Evolutionary conservation across 2,797 vertebrate genomes (phyloP), one percentile per base, ranked within the genome.

Genomic region (Eleutherodactylus coqui): DNA sequence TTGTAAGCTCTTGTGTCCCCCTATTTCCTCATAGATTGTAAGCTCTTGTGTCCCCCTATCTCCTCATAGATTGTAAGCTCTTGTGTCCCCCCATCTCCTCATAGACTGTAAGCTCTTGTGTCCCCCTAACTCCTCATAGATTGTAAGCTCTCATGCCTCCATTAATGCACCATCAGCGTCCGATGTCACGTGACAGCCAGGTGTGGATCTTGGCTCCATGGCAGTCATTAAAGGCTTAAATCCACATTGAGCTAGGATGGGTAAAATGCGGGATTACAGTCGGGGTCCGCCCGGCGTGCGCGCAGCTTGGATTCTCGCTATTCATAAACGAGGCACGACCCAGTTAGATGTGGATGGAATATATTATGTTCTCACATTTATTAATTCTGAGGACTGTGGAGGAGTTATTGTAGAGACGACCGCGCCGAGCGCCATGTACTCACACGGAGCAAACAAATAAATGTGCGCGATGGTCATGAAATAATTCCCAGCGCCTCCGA

Each of bases 371-470:
- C 32, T 29, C n/a, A 36, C n/a, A n/a, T 75, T 36, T 64, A 81
- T 62, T 86, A 75, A 81, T 75, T 80, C 21, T 21, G 53, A 43
- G 41, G 45, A 36, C 60, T 64, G 60, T 27, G 4, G 17, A 78
- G n/a, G 58, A 70, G 32, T 79, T 49, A 80, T 9, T 76, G 32
- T 53, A 38, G 32, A n/a, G 21, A 24, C 32, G 16, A 73, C 73
- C 27, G 29, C 69, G 41, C 19, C 16, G 38, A 81, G 60, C 16
- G 4, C n/a, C 53, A 34, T 73, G 32, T 81, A 21, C 67, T 58
- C 47, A 75, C 84, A 86, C 41, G 16, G 45, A 45, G 70, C 21
- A 62, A 62, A 75, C 41, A 75, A 85, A 81, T 64, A 62, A 73
- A 72, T 24, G 53, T 27, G 36, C 24, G 4, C 62, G 11, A 80